These are phyloP conservation scores for Myrmecobius fasciatus DNA, from an alignment of 2,113 vertebrate species.

Conservation along the genomic window DNA sequence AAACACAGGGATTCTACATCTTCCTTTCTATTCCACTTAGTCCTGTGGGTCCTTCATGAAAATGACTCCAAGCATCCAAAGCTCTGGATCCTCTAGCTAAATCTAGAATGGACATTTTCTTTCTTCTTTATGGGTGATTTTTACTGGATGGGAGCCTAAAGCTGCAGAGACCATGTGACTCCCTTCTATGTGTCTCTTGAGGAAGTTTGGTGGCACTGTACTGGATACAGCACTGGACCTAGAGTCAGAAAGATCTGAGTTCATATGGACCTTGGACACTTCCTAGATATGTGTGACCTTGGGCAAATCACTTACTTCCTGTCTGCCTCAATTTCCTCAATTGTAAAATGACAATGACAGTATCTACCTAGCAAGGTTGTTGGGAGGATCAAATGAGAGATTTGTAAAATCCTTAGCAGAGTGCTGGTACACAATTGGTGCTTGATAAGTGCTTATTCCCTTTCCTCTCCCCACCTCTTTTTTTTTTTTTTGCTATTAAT, in stretches of 20 bases:
- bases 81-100: neutral
- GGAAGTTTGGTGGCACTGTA: neutral
- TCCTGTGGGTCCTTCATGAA: conserved; percentile 1
- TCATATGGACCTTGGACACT: neutral
- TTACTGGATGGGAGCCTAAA: too few relatives aligned
- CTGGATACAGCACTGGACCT: neutral
- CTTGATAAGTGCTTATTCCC: neutral
- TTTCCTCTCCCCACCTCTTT: too few relatives aligned
- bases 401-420: neutral
- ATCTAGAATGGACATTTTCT: neutral
- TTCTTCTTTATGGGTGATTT: neutral
- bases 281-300: neutral
- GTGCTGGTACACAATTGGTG: neutral
- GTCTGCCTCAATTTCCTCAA: neutral
- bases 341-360: neutral
- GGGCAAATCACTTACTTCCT: neutral
- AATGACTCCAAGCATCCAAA: neutral
- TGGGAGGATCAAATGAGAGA: neutral
- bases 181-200: too few relatives aligned
- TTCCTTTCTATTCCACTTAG: neutral
- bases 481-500: neutral
- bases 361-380: neutral
- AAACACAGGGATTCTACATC: neutral
- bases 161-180: too few relatives aligned
- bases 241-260: neutral